Evolutionary conservation across 2,113 vertebrate species (phyloP), one percentile per base, ranked within the genome.

Genomic region (Leiothrix lutea): DNA sequence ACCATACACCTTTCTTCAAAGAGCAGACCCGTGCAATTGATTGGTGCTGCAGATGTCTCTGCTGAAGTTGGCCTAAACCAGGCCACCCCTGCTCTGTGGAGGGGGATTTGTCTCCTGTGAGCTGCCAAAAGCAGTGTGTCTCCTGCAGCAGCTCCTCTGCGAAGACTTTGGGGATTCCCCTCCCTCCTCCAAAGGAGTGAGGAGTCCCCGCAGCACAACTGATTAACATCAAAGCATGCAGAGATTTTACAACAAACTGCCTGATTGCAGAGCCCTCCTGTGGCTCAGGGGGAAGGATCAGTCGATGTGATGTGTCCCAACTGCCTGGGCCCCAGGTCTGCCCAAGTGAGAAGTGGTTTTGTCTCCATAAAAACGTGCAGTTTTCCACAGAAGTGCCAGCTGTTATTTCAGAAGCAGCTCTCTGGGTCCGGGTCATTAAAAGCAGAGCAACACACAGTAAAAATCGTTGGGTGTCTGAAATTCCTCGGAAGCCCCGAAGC

Each of bases 111-210:
- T 50, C 21, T 50, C 12, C 12, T 36, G 18, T 17, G 28, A 51
- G 51, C 44, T 64, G 69, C 29, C 58, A 83, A 56, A 67, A 75
- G 26, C 56, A 66, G 24, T 0, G 0, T 0, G 0, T 11, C 40
- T 60, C 53, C 73, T 53, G 40, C 45, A 93, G 67, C 38, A 92
- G 67, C 51, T 15, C 16, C 44, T 77, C 85, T 33, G 13, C 3
- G 2, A 35, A 64, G 18, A 18, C 4, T 28, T 65, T 10, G 7
- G 38, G 48, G 67, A 61, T 83, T 94, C 45, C 29, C 18, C 42
- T 86, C 15, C 20, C 0, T 0, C 19, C 86, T 61, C 69, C 61
- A 57, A 65, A 64, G 45, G 54, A 38, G 53, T 2, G 16, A 73
- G 17, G 40, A 48, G 53, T 45, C 69, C 70, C 50, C 72, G 64